Base-by-base conservation (phyloP, 2,888 invertebrate genomes). In the Beris chalybata region DNA sequence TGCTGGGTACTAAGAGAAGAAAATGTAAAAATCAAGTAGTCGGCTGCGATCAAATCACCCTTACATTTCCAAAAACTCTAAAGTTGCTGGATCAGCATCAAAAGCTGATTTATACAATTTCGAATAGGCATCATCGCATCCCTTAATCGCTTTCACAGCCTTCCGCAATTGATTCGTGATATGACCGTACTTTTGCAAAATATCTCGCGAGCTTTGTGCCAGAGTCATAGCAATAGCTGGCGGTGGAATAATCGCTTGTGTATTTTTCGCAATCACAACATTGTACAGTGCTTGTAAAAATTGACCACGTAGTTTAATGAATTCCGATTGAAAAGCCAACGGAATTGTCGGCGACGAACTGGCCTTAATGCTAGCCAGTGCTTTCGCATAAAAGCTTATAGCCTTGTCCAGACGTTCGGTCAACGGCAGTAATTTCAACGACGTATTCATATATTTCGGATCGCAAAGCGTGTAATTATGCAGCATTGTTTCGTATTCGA, bases 161-260 rank as follows among this genome's bases (percentile, higher is more conserved):
- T 91, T 91, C 56, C 90, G 81, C 71, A 93, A 77, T 83, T 92
- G 91, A 75, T 87, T 87, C 0, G 92, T 90, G 1, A 92, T 89
- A 71, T 92, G 88, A 0, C 92, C 92, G 77, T 89, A 91, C 71
- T 89, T 85, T 72, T 91, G 89, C 64, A 91, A 84, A 73, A 92
- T 91, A 75, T 92, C 92, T 59, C 91, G 84, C 0, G 90, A 88
- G 48, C 87, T 87, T 71, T 90, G 89, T 0, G 93, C 93, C 61
- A 92, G 85, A 3, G 91, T 87, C 3, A 90, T 87, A 0, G 96
- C 95, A 65, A 95, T 93, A 0, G 95, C 95, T 0, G 96, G 95
- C 47, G 96, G 95, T 32, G 96, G 97, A 67, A 94, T 93, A 67
- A 95, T 92, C 74, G 92, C 92, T 70, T 81, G 81, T 0, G 83